A percentile compares a stretch with the other conserved stretches of the same genome.
phyloP scores from a whole-genome alignment of 2,888 invertebrate species.

The Boloria selene region DNA sequence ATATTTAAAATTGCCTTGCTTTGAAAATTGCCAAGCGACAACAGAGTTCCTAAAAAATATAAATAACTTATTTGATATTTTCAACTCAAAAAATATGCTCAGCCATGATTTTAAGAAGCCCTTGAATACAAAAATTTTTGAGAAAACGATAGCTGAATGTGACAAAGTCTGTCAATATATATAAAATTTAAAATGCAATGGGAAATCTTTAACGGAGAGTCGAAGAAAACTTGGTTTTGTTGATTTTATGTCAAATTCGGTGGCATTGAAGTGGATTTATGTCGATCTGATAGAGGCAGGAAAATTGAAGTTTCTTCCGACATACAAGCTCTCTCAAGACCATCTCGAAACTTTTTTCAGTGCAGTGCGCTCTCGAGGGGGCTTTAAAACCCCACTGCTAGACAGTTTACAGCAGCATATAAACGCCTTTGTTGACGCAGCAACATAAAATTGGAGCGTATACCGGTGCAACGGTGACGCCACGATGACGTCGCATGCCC shows the following conservation, averaged over 20 bases:
- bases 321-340: constrained; percentile 26
- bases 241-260: constrained; percentile 20
- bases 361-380: constrained; percentile 13
- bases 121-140: too few species aligned
- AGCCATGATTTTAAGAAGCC: too few species aligned
- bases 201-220: not conserved
- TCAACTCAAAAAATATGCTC: too few species aligned
- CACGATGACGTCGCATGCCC: too few species aligned
- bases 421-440: too few species aligned
- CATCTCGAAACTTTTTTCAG: not conserved
- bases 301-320: constrained; percentile 30
- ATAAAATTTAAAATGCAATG: not conserved
- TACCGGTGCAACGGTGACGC: too few species aligned
- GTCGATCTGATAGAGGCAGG: constrained; percentile 21
- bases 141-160: not conserved
- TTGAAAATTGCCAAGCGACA: constrained; percentile 16
- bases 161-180: not conserved
- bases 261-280: constrained; percentile 25
- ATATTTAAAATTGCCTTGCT: constrained; percentile 17
- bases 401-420: too few species aligned
- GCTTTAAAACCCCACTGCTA: constrained; percentile 33
- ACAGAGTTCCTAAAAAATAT: not conserved
- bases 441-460: too few species aligned
- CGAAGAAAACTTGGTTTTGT: constrained; percentile 17
- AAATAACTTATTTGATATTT: constrained; percentile 1